Base-by-base conservation (phyloP, 1,140 invertebrate genomes). In the Cepaea nemoralis region DNA sequence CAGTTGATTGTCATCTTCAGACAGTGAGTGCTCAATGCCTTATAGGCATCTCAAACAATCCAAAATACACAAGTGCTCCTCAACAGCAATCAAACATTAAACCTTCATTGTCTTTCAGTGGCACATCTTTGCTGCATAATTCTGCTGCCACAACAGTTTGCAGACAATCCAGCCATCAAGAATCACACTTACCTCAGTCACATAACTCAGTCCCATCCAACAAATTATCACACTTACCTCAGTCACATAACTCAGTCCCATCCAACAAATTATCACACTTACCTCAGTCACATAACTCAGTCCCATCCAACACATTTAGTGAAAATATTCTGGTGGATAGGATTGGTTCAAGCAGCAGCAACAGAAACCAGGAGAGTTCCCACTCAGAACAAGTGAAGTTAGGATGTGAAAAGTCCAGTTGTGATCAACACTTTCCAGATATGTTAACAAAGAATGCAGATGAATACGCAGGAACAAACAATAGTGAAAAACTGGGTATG, bases 341-440 rank as follows among this genome's bases (percentile, higher is more conserved):
- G 77, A 69, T 5, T 67, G 59, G 33, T 82, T 77, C 37, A 45
- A 45, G 39, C 31, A 59, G 50, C 45, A 55, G 27, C 27, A 63
- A 70, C 45, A 69, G 69, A 35, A 66, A 66, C 8, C 78, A 80
- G n/a, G 63, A 48, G 19, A 80, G 77, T 35, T 95, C 27, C 33
- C 78, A 81, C 39, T 81, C 79, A 31, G 39, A 63, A 6, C 78
- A 82, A 39, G 66, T 75, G 22, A 84, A 79, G 39, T 95, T 95
- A 71, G 83, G 88, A n/a, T 71, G 85, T 37, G 86, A 89, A 81
- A 88, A 88, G 80, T 89, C 87, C 74, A 86, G 88, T 82, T 74
- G 90, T 71, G 87, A 90, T 71, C 85, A 84, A 63, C 89, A 88
- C 77, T 89, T 87, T 63, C 88, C 86, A 5, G 83, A 86, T 83